Evolutionary conservation across 2,888 invertebrate genomes (phyloP), one percentile per base, ranked within the genome.

Genomic region (Drosophila imparisetae): DNA sequence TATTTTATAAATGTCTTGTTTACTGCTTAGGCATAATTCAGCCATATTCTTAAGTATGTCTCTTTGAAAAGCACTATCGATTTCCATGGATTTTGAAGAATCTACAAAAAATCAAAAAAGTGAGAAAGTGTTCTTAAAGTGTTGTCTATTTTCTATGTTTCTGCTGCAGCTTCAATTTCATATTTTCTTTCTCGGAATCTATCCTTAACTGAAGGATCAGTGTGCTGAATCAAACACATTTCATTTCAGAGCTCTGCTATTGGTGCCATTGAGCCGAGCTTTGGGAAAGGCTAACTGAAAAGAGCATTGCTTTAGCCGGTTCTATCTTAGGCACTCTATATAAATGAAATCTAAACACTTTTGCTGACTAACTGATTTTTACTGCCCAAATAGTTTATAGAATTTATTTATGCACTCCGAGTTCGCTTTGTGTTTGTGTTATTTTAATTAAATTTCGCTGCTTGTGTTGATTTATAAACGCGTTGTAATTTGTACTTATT

Each of bases 361-460:
- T 32, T 15, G 32, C 36, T 24, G 15, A 45, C 42, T 40, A 55
- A 74, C 74, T 64, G 52, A 36, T 34, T 59, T 52, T 60, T 60
- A 55, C 30, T 42, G 55, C 40, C 11, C 18, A 30, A 49, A 34
- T 7, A 32, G 42, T 36, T 57, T 72, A 48, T 10, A 6, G 3
- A 8, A n/a, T 8, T 11, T 29, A n/a, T 55, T 53, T 42, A 38
- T 42, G 49, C 59, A 48, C 21, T 11, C 21, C 24, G 18, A 15
- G 30, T 21, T 11, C 29, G 15, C 29, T n/a, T 24, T 42, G 10
- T 21, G 49, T 59, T 34, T 30, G 24, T 34, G 63, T 34, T 49
- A 61, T 71, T 75, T 78, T 72, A 85, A 87, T 85, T 79, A 82
- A 87, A 72, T 79, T 85, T 55, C 18, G 29, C 29, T 21, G 54